Conservation (phyloP, 2,113 vertebrate species). For the Cavia aperea region DNA sequence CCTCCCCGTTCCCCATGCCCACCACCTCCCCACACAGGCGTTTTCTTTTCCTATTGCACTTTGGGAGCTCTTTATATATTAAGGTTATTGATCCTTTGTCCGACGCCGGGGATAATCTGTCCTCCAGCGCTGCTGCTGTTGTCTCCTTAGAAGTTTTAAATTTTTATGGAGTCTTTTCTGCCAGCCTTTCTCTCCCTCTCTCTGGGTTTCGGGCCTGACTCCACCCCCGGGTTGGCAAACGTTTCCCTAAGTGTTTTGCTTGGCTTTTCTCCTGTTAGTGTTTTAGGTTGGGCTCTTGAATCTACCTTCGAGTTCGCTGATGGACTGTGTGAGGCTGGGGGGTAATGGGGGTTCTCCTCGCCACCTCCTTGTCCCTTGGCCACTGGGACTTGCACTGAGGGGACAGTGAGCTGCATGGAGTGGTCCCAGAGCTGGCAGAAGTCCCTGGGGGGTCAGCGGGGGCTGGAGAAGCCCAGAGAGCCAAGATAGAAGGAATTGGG, state of each 20-base stretch:
- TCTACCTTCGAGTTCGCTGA: background rate
- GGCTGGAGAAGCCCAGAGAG: background rate
- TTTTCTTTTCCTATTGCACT: slow-evolving; percentile 48
- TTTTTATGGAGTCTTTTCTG: background rate
- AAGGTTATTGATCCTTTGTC: slow-evolving; percentile 4
- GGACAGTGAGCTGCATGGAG: accelerated
- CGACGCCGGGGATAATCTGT: background rate
- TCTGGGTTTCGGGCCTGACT: background rate
- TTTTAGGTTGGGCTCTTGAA: background rate
- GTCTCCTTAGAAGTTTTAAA: background rate
- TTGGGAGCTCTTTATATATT: slow-evolving; percentile 58
- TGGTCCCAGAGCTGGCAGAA: background rate
- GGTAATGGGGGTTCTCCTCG: background rate
- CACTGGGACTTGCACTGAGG: background rate
- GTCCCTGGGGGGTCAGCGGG: background rate
- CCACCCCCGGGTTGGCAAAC: background rate
- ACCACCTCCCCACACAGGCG: background rate
- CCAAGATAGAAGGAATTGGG: background rate
- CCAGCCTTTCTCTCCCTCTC: background rate
- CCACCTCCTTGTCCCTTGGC: accelerated
- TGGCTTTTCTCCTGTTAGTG: background rate
- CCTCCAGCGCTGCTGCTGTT: background rate
- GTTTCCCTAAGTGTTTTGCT: background rate
- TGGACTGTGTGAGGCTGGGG: accelerated
- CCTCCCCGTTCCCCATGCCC: background rate